Percentiles rank a stretch among this genome's conserved stretches.
Conservation (phyloP, 2,888 invertebrate species). For the Scaptomyza cyrtandrae region DNA sequence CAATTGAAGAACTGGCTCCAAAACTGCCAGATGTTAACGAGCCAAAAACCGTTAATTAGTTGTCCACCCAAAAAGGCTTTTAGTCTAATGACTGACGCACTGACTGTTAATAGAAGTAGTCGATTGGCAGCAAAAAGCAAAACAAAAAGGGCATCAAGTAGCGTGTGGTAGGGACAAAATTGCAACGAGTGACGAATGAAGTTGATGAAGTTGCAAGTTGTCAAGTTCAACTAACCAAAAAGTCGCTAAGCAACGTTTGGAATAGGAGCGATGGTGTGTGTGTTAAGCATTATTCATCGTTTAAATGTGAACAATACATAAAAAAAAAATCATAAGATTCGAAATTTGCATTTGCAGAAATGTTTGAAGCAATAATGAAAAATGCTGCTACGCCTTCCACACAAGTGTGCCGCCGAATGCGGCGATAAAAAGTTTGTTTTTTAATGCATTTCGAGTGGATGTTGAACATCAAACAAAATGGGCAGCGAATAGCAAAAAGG, state of each 20-base stretch:
- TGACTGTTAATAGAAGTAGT: too few relatives aligned
- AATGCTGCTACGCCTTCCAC: slow-evolving; percentile 7
- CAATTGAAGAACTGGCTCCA: slow-evolving; percentile 36
- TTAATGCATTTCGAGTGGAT: slow-evolving; percentile 74
- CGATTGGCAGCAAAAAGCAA: too few relatives aligned
- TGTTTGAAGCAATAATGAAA: slow-evolving; percentile 12
- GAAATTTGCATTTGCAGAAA: slow-evolving; percentile 44
- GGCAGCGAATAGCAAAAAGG: slow-evolving; percentile 58
- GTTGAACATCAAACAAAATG: slow-evolving; percentile 71
- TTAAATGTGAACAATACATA: not conserved
- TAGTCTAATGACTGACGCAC: slow-evolving; percentile 77
- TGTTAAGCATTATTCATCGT: too few relatives aligned
- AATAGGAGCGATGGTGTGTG: too few relatives aligned
- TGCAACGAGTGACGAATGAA: too few relatives aligned
- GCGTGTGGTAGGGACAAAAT: too few relatives aligned
- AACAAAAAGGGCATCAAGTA: too few relatives aligned
- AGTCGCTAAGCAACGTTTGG: too few relatives aligned
- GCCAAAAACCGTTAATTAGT: slow-evolving; percentile 60
- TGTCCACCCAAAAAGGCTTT: slow-evolving; percentile 58
- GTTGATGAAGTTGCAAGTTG: too few relatives aligned
- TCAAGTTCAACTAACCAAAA: too few relatives aligned
- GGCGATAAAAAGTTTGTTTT: slow-evolving; percentile 45
- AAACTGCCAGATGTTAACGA: slow-evolving; percentile 49
- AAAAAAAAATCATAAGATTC: slow-evolving; percentile 6
- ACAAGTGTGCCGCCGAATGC: slow-evolving; percentile 32